Percentiles rank a stretch among this genome's conserved stretches.
phyloP scores from a whole-genome alignment of 2,113 vertebrate species.

The Calidris pygmaea region DNA sequence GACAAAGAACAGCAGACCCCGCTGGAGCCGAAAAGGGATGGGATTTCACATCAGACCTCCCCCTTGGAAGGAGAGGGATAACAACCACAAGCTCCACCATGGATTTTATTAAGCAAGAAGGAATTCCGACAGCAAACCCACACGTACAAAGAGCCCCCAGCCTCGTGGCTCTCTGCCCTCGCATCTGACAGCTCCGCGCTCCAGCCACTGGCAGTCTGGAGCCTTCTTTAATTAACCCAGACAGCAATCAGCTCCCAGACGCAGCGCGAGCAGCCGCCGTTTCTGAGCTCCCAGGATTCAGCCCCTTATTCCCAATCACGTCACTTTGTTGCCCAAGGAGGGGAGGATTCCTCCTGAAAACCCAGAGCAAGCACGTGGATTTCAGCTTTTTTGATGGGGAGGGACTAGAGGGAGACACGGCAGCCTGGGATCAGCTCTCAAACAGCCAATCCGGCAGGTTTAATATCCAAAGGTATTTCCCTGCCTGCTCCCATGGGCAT shows the following conservation, averaged over 20 bases:
- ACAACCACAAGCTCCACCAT: not conserved
- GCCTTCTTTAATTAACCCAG: slow-evolving; percentile 1
- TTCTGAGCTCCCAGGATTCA: not conserved
- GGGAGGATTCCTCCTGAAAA: not conserved
- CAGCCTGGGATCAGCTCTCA: rapidly evolving
- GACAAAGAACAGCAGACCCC: not conserved
- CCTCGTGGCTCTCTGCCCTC: not conserved
- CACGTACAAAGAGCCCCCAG: not conserved
- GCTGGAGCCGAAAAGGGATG: not conserved
- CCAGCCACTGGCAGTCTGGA: not conserved
- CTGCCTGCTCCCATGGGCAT: rapidly evolving
- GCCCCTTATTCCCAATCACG: not conserved
- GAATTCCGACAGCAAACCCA: not conserved
- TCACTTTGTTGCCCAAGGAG: not conserved
- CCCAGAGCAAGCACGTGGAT: not conserved
- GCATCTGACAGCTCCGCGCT: not conserved
- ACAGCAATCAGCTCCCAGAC: not conserved
- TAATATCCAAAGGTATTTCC: not conserved
- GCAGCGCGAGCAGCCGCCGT: not conserved
- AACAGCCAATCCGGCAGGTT: not conserved
- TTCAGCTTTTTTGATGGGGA: not conserved
- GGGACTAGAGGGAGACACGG: not conserved
- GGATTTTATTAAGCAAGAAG: slow-evolving; percentile 37
- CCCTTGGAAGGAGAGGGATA: not conserved
- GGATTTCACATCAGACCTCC: not conserved